A percentile compares a stretch with the other conserved stretches of the same genome.
Evolutionary conservation across 1,140 invertebrate genomes (phyloP).

Genomic region (Zaprionus tsacasi): DNA sequence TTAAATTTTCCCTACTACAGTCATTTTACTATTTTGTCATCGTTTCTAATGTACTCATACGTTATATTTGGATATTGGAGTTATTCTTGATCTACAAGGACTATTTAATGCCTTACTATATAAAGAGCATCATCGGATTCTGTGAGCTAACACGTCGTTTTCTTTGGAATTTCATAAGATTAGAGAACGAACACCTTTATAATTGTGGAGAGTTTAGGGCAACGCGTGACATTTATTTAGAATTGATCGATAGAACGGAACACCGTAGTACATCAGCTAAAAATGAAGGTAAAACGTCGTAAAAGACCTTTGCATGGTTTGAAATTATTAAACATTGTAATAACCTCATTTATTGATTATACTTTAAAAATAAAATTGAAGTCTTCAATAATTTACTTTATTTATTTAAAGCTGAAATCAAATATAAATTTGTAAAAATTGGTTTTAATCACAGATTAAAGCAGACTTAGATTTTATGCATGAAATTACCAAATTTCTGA

Average conservation of each 20-base stretch:
- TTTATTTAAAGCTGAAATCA: too few species aligned
- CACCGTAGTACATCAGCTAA: too few species aligned
- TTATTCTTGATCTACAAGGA: constrained; percentile 90
- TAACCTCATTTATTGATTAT: too few species aligned
- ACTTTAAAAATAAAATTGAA: too few species aligned
- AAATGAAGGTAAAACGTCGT: too few species aligned
- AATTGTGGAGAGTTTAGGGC: constrained; percentile 67
- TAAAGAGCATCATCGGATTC: constrained; percentile 33
- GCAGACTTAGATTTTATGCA: too few species aligned
- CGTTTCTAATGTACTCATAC: constrained; percentile 95
- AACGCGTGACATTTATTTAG: constrained; percentile 48
- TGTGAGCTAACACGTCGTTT: constrained; percentile 60
- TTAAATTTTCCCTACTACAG: constrained; percentile 59
- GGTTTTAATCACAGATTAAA: too few species aligned
- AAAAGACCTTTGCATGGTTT: too few species aligned
- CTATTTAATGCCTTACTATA: constrained; percentile 25
- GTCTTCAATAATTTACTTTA: too few species aligned
- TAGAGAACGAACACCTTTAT: constrained; percentile 68
- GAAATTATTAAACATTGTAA: too few species aligned
- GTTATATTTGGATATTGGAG: constrained; percentile 95
- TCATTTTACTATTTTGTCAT: constrained; percentile 99
- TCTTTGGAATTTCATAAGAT: constrained; percentile 68
- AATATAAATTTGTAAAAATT: too few species aligned
- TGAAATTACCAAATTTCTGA: too few species aligned
- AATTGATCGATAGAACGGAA: not conserved